Percentiles rank a stretch among this genome's conserved stretches.
These are phyloP conservation scores for Styela clava DNA, from an alignment of 23 tunicate species.

Conservation along the genomic window DNA sequence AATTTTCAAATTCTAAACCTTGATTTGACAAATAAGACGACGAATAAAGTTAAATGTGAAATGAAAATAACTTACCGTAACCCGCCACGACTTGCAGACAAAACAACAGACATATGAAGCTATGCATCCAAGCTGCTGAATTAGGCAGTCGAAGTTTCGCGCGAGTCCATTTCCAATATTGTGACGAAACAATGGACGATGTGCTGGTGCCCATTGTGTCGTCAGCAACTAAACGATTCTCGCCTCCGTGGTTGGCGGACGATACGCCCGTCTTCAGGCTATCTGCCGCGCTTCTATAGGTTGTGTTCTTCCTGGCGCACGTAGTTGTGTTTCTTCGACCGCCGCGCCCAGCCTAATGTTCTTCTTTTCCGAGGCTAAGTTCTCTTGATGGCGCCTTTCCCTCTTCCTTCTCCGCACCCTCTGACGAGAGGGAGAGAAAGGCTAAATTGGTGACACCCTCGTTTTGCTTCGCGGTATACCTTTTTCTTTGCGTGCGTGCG, in stretches of 20 bases:
- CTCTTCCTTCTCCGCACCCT: slow-evolving; percentile 28
- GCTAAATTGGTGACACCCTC: slow-evolving; percentile 9
- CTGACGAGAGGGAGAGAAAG: slow-evolving; percentile 27
- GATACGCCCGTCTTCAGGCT: slow-evolving; percentile 29
- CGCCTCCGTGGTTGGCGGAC: slow-evolving; percentile 75
- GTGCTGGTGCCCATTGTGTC: slow-evolving; percentile 99
- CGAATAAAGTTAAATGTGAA: no score
- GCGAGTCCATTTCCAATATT: slow-evolving; percentile 56
- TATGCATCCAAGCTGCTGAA: slow-evolving; percentile 18
- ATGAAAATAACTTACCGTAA: slow-evolving; percentile 8
- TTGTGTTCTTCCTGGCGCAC: neutral
- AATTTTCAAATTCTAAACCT: no score
- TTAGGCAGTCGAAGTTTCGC: slow-evolving; percentile 14
- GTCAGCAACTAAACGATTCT: slow-evolving; percentile 80
- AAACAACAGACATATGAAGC: slow-evolving; percentile 25
- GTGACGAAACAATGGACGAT: slow-evolving; percentile 97
- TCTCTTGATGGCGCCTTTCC: slow-evolving; percentile 5
- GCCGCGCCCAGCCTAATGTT: slow-evolving; percentile 30
- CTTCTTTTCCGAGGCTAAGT: slow-evolving; percentile 10
- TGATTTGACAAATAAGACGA: no score
- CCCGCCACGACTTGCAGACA: slow-evolving; percentile 2
- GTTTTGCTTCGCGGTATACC: neutral
- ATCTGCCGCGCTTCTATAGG: neutral
- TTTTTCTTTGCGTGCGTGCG: slow-evolving; percentile 1
- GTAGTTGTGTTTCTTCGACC: slow-evolving; percentile 16